phyloP scores from a whole-genome alignment of 2,888 invertebrate genomes.

The Nebria brevicollis region DNA sequence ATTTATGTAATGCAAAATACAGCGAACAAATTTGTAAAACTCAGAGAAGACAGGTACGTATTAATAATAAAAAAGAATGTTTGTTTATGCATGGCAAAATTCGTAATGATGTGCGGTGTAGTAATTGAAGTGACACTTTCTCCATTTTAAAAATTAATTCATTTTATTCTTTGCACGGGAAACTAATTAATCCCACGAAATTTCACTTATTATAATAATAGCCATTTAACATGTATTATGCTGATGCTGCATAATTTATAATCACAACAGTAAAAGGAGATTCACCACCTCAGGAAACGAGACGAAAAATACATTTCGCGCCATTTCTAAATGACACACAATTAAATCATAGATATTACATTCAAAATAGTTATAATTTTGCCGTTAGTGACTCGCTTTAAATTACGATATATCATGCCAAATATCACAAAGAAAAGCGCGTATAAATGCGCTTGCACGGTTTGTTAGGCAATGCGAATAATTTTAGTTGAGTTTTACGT shows the following conservation, averaged over 20 bases:
- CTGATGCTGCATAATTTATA: neutral
- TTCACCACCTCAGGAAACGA: neutral
- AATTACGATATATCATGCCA: no score
- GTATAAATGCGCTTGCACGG: no score
- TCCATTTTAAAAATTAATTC: constrained; percentile 37
- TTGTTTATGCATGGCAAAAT: constrained; percentile 35
- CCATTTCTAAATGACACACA: no score
- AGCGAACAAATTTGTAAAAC: neutral
- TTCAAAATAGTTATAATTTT: no score
- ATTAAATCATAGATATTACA: no score
- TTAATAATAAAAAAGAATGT: neutral
- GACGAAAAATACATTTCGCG: no score
- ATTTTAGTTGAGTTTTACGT: neutral
- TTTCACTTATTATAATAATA: constrained; percentile 45
- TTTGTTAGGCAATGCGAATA: no score
- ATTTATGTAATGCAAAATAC: neutral
- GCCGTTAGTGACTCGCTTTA: no score
- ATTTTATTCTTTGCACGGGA: constrained; percentile 31
- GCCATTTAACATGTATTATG: neutral
- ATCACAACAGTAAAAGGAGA: neutral
- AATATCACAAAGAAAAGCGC: no score
- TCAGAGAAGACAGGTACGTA: neutral
- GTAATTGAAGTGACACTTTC: constrained; percentile 41
- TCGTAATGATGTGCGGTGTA: constrained; percentile 25
- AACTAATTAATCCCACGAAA: constrained; percentile 38